Evolutionary conservation across 1,140 invertebrate genomes (phyloP), one percentile per base, ranked within the genome.

Genomic region (Nautilus pompilius): DNA sequence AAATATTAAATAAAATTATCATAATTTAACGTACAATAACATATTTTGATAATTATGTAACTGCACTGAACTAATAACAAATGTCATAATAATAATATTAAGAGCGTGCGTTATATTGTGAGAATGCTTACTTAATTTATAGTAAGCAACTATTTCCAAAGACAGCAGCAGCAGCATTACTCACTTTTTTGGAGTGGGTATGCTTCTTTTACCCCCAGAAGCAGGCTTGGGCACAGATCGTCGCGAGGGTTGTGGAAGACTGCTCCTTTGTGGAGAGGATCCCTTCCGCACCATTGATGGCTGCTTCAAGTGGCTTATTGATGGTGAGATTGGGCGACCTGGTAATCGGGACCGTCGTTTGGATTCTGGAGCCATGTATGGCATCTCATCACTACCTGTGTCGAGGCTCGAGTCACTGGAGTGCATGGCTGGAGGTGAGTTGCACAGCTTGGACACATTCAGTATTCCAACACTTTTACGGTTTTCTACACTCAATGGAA

Each of bases 331-430:
- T 41, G 73, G 56, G 28, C 73, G 65, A 13, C 55, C 59, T 17
- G 68, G 70, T 20, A 74, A 58, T 20, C 72, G 67, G 22, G 63
- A 66, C 30, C 70, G 65, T 36, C 32, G 24, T 5, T 20, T 34
- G 5, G 62, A 62, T 30, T 72, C 68, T 26, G 66, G 61, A 8
- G 65, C 69, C 32, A 34, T 22, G 41, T 33, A 34, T 24, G 26
- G 20, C 20, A 36, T 41, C n/a, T 58, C 56, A 24, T 36, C 56
- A 32, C 70, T 72, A 53, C 71, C 60, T 58, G 70, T 67, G 51
- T 74, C 72, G 62, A 74, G 58, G 57, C 71, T 70, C 30, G 72
- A 69, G 49, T 74, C 72, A 64, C 72, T 74, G 36, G 68, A 68
- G 58, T 74, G 63, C 5, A 65, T 53, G 26, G 64, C 63, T 22